Evolutionary conservation across 2,888 invertebrate genomes (phyloP), one percentile per base, ranked within the genome.

Genomic region (Cerastis rubricosa): DNA sequence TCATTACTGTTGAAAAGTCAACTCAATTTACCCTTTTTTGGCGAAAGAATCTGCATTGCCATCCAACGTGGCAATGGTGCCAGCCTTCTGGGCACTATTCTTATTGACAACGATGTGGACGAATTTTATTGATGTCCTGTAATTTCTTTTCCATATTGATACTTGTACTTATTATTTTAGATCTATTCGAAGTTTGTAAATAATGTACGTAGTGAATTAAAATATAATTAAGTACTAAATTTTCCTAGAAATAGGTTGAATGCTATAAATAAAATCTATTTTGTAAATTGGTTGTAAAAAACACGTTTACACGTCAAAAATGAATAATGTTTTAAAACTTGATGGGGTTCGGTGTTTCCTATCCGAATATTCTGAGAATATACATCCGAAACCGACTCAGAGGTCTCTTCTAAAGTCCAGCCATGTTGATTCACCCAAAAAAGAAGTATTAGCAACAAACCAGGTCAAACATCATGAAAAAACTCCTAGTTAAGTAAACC

Each of bases 401-500:
- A 29, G 14, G 14, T 64, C 43, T 64, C 14, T n/a, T 43, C n/a
- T n/a, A 43, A 14, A 64, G 3, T 40, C 22, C n/a, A 43, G 43
- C 7, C n/a, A 43, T 35, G 6, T n/a, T 43, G 14, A 14, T 14
- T 40, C 3, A 57, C 3, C 29, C 1, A 67, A 43, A 54, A 49
- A 57, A 51, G 6, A 35, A 1, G 5, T 61, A 25, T 43, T 35
- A n/a, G 54, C 57, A 3, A 35, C 12, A 70, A 83, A 66, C 68
- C 63, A 35, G 82, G 85, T 85, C 83, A 71, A 54, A 14, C 40
- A 47, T 8, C 1, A 2, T n/a, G 19, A 2, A 75, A 81, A 79
- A 81, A 51, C 43, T 22, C 0, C 6, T 6, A 35, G 25, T 71
- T 45, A 57, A 72, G 51, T 64, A 45, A 82, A 84, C 25, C 81